A percentile compares a stretch with the other conserved stretches of the same genome.
Evolutionary conservation across 2,888 invertebrate species (phyloP).

Genomic region (Meloe dianella): DNA sequence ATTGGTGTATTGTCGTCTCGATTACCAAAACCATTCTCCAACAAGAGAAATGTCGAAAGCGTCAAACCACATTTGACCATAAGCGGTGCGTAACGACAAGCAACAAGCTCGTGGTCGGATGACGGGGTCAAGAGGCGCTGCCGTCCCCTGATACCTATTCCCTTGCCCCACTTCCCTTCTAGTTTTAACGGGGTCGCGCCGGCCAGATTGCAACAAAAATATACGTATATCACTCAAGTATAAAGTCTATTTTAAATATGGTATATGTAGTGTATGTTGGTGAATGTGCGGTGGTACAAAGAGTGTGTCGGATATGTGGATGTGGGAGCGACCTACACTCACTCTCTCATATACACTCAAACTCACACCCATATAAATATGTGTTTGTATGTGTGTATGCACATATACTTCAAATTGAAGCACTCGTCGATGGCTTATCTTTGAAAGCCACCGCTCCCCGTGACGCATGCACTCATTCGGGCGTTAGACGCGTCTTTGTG

Average conservation of each 20-base stretch:
- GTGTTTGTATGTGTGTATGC: not conserved
- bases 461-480: conserved; percentile 47
- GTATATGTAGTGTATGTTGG: too few relatives aligned
- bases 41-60: conserved; percentile 20
- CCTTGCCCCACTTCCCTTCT: not conserved
- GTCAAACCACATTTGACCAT: conserved; percentile 35
- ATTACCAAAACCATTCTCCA: not conserved
- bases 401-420: conserved; percentile 6
- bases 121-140: conserved; percentile 20
- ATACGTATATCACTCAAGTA: not conserved
- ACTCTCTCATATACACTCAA: not conserved
- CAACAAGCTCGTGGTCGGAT: conserved; percentile 24
- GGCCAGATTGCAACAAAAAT: conserved; percentile 17
- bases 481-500: conserved; percentile 48
- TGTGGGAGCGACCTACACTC: conserved; percentile 1
- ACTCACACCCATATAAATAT: not conserved
- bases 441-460: conserved; percentile 45
- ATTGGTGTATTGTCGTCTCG: not conserved
- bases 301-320: too few relatives aligned
- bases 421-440: conserved; percentile 35
- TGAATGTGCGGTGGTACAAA: too few relatives aligned
- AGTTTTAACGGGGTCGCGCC: conserved; percentile 16
- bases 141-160: conserved; percentile 9
- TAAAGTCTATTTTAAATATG: conserved; percentile 5
- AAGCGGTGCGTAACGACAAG: conserved; percentile 31